Conservation (phyloP, 2,113 vertebrate species). For the Mystacornis crossleyi region DNA sequence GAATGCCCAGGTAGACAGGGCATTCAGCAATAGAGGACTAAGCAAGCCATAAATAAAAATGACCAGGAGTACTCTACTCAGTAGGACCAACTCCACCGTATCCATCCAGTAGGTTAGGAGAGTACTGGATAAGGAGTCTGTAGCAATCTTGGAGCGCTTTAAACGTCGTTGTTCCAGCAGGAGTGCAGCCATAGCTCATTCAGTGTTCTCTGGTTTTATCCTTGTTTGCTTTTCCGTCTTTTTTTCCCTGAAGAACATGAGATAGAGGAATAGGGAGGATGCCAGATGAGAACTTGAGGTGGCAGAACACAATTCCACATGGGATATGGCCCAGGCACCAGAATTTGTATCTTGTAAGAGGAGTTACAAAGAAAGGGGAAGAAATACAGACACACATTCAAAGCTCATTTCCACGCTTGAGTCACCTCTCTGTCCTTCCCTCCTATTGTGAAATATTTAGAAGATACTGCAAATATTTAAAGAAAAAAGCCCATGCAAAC, state of each 20-base stretch:
- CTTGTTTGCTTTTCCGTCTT: background rate
- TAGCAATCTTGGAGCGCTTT: background rate
- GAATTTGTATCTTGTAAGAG: background rate
- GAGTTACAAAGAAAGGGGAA: background rate
- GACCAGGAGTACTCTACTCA: background rate
- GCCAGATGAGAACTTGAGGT: background rate
- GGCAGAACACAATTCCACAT: background rate
- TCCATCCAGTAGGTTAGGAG: rapidly evolving
- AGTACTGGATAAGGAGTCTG: background rate
- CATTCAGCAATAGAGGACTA: background rate
- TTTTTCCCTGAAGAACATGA: background rate
- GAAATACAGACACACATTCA: background rate
- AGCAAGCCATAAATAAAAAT: background rate
- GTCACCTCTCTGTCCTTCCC: constrained; percentile 2
- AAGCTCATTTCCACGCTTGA: background rate
- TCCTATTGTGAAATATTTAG: constrained; percentile 50
- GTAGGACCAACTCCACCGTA: background rate
- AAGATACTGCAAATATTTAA: constrained; percentile 57
- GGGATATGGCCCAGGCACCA: background rate
- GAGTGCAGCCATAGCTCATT: background rate
- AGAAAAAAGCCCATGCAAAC: background rate
- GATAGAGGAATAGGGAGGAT: background rate
- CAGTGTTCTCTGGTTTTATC: background rate
- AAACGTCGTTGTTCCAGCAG: background rate
- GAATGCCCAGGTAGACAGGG: background rate